phyloP scores from a whole-genome alignment of 1,140 invertebrate genomes.

The Platyscapa corneri region DNA sequence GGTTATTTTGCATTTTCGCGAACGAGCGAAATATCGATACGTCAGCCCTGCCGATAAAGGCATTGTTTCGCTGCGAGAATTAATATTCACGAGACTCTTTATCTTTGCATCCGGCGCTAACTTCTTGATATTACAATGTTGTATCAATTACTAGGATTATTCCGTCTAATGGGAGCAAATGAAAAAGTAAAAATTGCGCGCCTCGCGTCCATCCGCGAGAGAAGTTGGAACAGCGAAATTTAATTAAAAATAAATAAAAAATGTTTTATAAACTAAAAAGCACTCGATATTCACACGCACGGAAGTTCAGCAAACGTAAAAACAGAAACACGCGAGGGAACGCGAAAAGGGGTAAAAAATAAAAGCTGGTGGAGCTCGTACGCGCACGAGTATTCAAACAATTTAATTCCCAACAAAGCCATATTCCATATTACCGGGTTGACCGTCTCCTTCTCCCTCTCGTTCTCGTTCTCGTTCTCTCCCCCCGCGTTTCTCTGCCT shows the following conservation, averaged over 20 bases:
- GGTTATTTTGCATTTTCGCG: neutral
- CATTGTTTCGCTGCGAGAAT: too few species aligned
- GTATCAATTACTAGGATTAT: neutral
- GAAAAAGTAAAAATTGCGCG: too few species aligned
- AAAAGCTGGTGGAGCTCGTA: slow-evolving; percentile 4
- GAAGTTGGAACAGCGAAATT: neutral
- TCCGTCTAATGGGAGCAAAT: neutral
- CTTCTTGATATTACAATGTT: neutral
- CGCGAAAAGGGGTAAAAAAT: slow-evolving; percentile 40
- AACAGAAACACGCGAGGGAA: slow-evolving; percentile 19
- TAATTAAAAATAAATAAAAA: slow-evolving; percentile 8
- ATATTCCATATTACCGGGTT: slow-evolving; percentile 48
- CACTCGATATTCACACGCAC: neutral
- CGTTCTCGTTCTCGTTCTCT: neutral
- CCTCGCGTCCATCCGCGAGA: neutral
- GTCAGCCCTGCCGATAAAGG: too few species aligned
- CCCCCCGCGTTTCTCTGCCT: neutral
- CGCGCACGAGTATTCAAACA: slow-evolving; percentile 40
- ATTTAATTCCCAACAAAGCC: slow-evolving; percentile 52
- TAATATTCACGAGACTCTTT: too few species aligned
- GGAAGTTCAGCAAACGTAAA: slow-evolving; percentile 21
- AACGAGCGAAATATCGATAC: too few species aligned
- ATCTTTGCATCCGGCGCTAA: neutral
- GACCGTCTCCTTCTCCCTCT: slow-evolving; percentile 2
- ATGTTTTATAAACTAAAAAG: slow-evolving; percentile 13